Evolutionary conservation across 1,140 invertebrate genomes (phyloP).

Genomic region (Nautilus pompilius): DNA sequence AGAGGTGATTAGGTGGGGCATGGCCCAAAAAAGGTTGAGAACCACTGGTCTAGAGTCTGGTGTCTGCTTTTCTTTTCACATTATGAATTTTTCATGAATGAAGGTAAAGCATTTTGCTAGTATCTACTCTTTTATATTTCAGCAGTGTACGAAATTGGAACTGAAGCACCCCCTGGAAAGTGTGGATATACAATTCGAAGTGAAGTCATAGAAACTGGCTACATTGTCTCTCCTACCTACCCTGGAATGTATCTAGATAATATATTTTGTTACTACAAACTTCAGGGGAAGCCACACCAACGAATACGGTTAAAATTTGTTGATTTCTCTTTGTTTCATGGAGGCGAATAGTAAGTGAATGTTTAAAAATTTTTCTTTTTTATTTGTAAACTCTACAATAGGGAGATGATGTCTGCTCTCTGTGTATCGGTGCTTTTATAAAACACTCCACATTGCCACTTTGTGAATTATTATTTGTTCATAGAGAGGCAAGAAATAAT

Average conservation of each 20-base stretch:
- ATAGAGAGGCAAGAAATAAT: no score
- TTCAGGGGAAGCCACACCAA: constrained; percentile 85
- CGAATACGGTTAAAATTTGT: constrained; percentile 93
- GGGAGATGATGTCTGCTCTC: no score
- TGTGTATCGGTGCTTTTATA: no score
- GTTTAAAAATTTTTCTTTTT: not conserved
- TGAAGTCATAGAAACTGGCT: constrained; percentile 65
- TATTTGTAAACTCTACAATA: no score
- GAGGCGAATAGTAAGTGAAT: constrained; percentile 87
- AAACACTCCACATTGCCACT: no score
- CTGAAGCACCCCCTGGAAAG: constrained; percentile 60
- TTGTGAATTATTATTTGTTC: no score
- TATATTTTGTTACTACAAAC: constrained; percentile 87
- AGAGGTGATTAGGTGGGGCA: no score
- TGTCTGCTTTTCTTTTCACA: no score
- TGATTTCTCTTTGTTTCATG: constrained; percentile 98
- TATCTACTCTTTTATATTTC: constrained; percentile 29
- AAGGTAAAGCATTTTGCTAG: no score
- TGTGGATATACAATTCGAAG: constrained; percentile 55
- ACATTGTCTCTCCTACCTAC: constrained; percentile 94
- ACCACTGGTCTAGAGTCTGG: no score
- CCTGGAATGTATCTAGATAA: constrained; percentile 98
- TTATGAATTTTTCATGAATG: no score
- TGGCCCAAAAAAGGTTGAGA: no score
- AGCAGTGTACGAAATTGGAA: constrained; percentile 82